Conservation (phyloP, 2,888 invertebrate genomes). For the Lasius fuliginosus region DNA sequence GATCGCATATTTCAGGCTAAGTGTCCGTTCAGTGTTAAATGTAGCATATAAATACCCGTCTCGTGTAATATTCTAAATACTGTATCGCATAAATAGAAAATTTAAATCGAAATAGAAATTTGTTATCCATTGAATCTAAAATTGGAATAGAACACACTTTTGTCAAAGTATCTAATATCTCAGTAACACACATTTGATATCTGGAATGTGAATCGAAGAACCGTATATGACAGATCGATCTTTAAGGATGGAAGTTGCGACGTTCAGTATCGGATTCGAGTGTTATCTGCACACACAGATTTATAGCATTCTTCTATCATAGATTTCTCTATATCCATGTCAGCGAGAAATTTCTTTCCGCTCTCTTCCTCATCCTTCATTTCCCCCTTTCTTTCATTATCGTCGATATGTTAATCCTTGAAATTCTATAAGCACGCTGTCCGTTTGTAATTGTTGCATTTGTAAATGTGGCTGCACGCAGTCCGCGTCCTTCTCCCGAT, state of each 20-base stretch:
- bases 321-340: neutral
- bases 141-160: neutral
- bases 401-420: neutral
- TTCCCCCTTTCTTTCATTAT: neutral
- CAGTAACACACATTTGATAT: neutral
- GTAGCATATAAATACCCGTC: neutral
- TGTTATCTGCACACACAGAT: neutral
- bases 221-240: neutral
- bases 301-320: neutral
- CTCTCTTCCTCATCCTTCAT: neutral
- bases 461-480: neutral
- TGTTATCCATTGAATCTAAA: neutral
- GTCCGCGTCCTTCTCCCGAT: neutral
- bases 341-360: neutral
- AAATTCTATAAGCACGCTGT: conserved; percentile 13
- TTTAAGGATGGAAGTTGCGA: neutral
- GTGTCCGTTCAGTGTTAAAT: conserved; percentile 5
- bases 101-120: neutral
- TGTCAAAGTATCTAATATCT: neutral
- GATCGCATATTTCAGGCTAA: neutral
- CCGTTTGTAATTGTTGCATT: conserved; percentile 9
- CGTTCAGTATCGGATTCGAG: neutral
- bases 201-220: neutral
- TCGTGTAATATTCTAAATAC: neutral
- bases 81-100: neutral